Evolutionary conservation across 2,797 vertebrate species (phyloP), one percentile per base, ranked within the genome.

Genomic region (Urosaurus nigricauda): DNA sequence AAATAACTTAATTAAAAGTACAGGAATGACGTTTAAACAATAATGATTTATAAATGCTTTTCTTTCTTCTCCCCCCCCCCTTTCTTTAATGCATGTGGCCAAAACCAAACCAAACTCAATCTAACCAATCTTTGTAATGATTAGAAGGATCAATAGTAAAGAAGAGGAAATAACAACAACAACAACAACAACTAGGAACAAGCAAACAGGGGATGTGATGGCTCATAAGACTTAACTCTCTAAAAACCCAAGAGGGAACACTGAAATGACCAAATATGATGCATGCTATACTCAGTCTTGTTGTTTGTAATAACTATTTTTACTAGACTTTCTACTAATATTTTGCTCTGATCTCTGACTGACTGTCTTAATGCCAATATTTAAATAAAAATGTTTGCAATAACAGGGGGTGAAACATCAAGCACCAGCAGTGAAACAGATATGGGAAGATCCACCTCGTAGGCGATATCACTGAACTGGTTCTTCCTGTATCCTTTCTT

Each of bases 1-100:
- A 95, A 94, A 91, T 94, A 94, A 94, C 94, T 95, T 94, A 95
- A 95, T 95, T 96, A 95, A 94, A 95, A 94, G 92, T 92, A 92
- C 92, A 94, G 60, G 24, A 94, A 91, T 87, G 78, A 84, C 93
- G 94, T 93, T 92, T 94, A 94, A 94, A 93, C 91, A 90, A 88
- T 90, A 91, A 94, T 92, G 93, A 86, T 94, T 94, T 93, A 84
- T 94, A 84, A 51, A 77, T 32, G 65, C 11, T 29, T 68, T 68
- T 65, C 29, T 58, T 85, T 90, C 24, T 65, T 65, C 53, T 56
- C 84, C 89, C 35, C 53, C 26, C 32, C 21, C 21, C n/a, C 32
- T 14, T 35, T 91, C 94, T 92, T 32, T 81, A 17, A 94, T 91
- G 92, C 71, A 73, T 16, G 77, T 5, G 84, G 82, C 58, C 70